phyloP scores from a whole-genome alignment of 2,888 invertebrate genomes.

The Caenorhabditis sp. region DNA sequence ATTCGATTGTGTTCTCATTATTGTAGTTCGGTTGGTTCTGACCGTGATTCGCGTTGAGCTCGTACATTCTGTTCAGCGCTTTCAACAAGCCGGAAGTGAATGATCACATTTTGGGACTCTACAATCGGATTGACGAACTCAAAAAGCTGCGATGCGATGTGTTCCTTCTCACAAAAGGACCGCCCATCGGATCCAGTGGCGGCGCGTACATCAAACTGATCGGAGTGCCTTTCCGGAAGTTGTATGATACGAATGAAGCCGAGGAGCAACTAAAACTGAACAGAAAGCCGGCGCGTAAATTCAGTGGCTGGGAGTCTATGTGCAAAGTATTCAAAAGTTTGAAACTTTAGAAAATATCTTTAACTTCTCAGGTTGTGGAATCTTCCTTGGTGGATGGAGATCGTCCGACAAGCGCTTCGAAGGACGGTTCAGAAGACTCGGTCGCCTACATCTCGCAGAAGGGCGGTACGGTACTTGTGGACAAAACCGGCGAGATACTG shows the following conservation, averaged over 20 bases:
- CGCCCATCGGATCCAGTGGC: conserved; percentile 65
- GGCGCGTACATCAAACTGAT: conserved; percentile 69
- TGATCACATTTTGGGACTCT: conserved; percentile 66
- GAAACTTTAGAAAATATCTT: neutral
- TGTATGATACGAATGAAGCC: conserved; percentile 66
- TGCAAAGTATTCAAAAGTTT: conserved; percentile 52
- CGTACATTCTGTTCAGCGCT: conserved; percentile 44
- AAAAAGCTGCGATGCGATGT: conserved; percentile 62
- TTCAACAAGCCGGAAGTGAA: conserved; percentile 64
- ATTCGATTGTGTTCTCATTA: conserved; percentile 61
- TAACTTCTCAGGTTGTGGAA: conserved; percentile 60
- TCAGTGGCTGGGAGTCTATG: conserved; percentile 58
- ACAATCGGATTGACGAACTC: conserved; percentile 65
- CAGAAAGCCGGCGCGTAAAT: conserved; percentile 54
- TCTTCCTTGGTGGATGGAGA: conserved; percentile 45
- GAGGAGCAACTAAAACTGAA: conserved; percentile 58
- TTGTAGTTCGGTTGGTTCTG: conserved; percentile 58
- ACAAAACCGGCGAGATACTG: conserved; percentile 58
- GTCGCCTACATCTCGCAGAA: conserved; percentile 53
- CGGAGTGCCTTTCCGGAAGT: conserved; percentile 67
- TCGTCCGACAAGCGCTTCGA: conserved; percentile 3
- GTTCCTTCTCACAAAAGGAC: conserved; percentile 66
- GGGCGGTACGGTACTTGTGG: conserved; percentile 64
- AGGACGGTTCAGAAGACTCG: conserved; percentile 26
- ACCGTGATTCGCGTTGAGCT: neutral